phyloP scores from a whole-genome alignment of 2,797 vertebrate species.

The Paramormyrops hopkinsi region DNA sequence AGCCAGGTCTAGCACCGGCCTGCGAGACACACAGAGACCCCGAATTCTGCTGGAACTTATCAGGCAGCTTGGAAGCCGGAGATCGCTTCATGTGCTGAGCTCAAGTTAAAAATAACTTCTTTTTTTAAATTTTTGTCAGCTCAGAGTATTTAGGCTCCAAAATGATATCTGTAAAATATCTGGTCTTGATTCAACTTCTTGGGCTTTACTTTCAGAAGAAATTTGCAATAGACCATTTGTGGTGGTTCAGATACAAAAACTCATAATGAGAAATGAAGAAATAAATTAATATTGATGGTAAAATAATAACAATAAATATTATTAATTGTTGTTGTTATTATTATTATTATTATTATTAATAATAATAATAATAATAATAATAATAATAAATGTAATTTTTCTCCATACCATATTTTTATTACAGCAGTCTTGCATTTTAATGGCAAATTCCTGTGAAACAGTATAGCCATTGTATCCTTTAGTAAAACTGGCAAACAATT shows the following conservation, averaged over 20 bases:
- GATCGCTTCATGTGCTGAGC: slow-evolving; percentile 6
- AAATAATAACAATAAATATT: not conserved
- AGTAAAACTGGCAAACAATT: slow-evolving; percentile 44
- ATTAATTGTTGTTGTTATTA: no score
- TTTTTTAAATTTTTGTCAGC: not conserved
- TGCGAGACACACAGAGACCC: slow-evolving; percentile 39
- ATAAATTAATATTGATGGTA: not conserved
- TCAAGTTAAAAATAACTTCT: not conserved
- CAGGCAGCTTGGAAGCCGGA: not conserved
- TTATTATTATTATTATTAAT: not conserved
- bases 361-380: not conserved
- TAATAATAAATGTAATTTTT: not conserved
- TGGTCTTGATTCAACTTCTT: not conserved
- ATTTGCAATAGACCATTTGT: not conserved
- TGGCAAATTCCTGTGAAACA: slow-evolving; percentile 41
- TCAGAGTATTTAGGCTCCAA: not conserved
- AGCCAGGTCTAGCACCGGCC: slow-evolving; percentile 38
- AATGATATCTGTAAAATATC: not conserved
- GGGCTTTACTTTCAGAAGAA: not conserved
- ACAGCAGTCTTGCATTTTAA: slow-evolving; percentile 39
- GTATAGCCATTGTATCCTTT: slow-evolving; percentile 49
- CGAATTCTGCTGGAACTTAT: slow-evolving; percentile 20
- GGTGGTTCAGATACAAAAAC: not conserved
- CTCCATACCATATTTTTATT: not conserved
- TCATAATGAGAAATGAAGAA: not conserved